phyloP scores from a whole-genome alignment of 2,113 vertebrate genomes.

The Brevimyrus niger region DNA sequence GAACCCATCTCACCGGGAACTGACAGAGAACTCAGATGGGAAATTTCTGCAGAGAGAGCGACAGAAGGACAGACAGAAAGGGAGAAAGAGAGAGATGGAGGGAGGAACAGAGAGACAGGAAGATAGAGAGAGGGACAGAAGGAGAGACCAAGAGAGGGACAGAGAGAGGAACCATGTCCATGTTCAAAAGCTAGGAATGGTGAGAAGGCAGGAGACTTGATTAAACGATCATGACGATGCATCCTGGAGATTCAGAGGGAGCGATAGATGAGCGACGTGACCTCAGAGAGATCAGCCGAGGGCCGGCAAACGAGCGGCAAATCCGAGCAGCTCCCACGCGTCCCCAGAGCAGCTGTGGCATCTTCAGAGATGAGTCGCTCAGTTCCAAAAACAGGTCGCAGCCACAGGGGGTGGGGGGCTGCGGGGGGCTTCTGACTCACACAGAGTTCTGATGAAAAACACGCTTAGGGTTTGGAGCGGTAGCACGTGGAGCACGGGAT shows the following conservation, averaged over 20 bases:
- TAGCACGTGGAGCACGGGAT: background rate
- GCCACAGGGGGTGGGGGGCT: constrained; percentile 6
- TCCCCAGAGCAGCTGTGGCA: background rate
- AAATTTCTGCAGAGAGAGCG: constrained; percentile 41
- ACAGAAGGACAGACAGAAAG: constrained; percentile 15
- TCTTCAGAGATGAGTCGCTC: constrained; percentile 9
- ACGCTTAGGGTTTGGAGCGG: background rate
- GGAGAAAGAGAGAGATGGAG: background rate
- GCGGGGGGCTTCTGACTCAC: constrained; percentile 10
- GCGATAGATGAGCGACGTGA: background rate
- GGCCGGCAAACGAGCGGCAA: background rate
- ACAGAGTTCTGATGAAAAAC: constrained; percentile 11
- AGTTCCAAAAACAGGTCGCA: constrained; percentile 14
- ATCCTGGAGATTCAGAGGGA: background rate
- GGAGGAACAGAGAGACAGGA: background rate
- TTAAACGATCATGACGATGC: background rate
- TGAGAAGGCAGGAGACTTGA: background rate
- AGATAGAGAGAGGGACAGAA: background rate
- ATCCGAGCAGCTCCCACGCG: background rate
- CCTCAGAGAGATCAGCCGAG: background rate
- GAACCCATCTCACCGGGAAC: constrained; percentile 13
- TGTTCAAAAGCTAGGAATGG: background rate
- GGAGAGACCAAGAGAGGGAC: background rate
- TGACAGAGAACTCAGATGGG: constrained; percentile 51
- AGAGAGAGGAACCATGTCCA: background rate